Evolutionary conservation across 1,140 invertebrate genomes (phyloP).

Genomic region (Streblospio benedicti): DNA sequence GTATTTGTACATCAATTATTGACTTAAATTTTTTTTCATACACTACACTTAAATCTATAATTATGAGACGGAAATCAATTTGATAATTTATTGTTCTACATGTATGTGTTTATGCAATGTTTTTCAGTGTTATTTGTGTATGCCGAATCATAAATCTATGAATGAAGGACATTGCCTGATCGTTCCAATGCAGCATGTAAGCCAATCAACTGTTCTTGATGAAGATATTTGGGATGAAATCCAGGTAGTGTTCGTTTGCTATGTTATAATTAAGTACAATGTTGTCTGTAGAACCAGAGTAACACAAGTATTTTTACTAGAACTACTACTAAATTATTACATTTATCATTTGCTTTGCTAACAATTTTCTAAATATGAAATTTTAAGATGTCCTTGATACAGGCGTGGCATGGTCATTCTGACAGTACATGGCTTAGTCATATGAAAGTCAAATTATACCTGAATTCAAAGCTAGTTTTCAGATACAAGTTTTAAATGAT

Average conservation of each 20-base stretch:
- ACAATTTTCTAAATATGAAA: too few species aligned
- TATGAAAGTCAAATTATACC: too few species aligned
- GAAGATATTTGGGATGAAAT: constrained; percentile 90
- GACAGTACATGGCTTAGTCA: too few species aligned
- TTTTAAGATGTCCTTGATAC: too few species aligned
- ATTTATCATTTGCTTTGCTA: too few species aligned
- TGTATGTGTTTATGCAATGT: neutral
- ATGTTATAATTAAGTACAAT: neutral
- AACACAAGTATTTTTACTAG: too few species aligned
- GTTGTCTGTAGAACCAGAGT: too few species aligned
- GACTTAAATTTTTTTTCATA: neutral
- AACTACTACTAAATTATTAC: too few species aligned
- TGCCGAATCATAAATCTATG: constrained; percentile 70
- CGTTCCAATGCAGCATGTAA: constrained; percentile 69
- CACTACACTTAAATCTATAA: neutral
- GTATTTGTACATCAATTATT: neutral
- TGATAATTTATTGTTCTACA: neutral
- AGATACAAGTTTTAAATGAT: too few species aligned
- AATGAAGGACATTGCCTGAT: constrained; percentile 82
- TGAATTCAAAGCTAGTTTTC: too few species aligned
- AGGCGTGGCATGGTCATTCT: too few species aligned
- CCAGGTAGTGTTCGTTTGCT: constrained; percentile 52
- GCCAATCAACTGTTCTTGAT: constrained; percentile 70
- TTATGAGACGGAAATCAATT: neutral
- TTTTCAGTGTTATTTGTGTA: constrained; percentile 58